Percentiles rank a stretch among this genome's conserved stretches.
Evolutionary conservation across 1,140 invertebrate genomes (phyloP).

Genomic region (Drosophila melanogaster): DNA sequence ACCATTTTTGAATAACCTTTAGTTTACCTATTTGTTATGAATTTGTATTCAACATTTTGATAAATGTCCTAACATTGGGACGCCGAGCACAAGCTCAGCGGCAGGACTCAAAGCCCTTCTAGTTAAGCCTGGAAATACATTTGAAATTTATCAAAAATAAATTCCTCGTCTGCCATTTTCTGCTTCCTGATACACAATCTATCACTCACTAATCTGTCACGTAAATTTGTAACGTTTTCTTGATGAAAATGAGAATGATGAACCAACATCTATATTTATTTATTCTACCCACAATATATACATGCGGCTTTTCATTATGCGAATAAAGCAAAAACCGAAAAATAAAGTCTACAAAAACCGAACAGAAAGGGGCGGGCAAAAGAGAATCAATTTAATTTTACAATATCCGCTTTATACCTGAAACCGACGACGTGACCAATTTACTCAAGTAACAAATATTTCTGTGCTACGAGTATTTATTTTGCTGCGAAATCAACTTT

Average conservation of each 20-base stretch:
- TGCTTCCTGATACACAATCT: constrained; percentile 5
- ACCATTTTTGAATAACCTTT: no score
- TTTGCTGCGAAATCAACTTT: constrained; percentile 65
- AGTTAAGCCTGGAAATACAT: constrained; percentile 45
- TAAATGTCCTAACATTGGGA: no score
- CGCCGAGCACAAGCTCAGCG: not conserved
- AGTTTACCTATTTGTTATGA: no score
- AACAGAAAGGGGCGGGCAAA: constrained; percentile 13
- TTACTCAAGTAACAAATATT: constrained; percentile 77
- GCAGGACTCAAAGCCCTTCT: not conserved
- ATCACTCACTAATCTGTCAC: constrained; percentile 72
- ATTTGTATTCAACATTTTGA: no score
- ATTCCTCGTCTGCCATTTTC: constrained; percentile 13
- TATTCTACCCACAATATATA: constrained; percentile 63
- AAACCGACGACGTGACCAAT: constrained; percentile 73
- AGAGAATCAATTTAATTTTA: constrained; percentile 79
- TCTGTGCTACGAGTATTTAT: constrained; percentile 60
- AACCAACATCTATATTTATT: constrained; percentile 75
- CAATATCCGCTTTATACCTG: constrained; percentile 82
- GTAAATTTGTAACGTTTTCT: constrained; percentile 71
- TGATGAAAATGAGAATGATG: constrained; percentile 74
- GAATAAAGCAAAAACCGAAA: constrained; percentile 45
- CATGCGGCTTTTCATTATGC: constrained; percentile 61
- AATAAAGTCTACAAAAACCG: constrained; percentile 26
- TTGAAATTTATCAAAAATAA: constrained; percentile 63